These are phyloP conservation scores for Rhopalosiphum nymphaeae DNA, from an alignment of 2,888 invertebrate genomes.

Conservation along the genomic window DNA sequence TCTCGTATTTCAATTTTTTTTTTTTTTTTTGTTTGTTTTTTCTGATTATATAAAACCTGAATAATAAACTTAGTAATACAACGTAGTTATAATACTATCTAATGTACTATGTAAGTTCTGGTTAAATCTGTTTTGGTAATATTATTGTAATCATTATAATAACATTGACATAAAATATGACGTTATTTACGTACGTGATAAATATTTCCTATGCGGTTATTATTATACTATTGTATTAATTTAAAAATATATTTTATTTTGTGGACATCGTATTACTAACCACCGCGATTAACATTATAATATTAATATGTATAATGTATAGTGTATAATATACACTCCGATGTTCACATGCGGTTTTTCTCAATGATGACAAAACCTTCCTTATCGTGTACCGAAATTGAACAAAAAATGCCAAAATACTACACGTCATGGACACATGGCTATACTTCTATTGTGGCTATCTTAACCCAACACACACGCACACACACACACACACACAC, in stretches of 20 bases:
- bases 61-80: background rate
- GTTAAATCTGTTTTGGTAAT: background rate
- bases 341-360: background rate
- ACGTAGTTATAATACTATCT: background rate
- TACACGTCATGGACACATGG: background rate
- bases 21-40: too few species aligned
- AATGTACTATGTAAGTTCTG: background rate
- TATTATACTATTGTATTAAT: background rate
- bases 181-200: background rate
- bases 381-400: background rate
- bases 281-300: background rate
- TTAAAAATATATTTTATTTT: background rate
- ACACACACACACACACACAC: background rate
- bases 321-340: background rate
- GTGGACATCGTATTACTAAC: background rate
- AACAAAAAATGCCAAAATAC: background rate
- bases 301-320: too few species aligned
- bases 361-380: background rate
- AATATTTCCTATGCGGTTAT: background rate
- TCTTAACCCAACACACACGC: background rate
- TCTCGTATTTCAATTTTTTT: too few species aligned
- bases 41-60: background rate
- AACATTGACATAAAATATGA: background rate
- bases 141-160: background rate
- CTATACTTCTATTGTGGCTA: background rate